Base-by-base conservation (phyloP, 2,888 invertebrate species). In the Latheticus oryzae region DNA sequence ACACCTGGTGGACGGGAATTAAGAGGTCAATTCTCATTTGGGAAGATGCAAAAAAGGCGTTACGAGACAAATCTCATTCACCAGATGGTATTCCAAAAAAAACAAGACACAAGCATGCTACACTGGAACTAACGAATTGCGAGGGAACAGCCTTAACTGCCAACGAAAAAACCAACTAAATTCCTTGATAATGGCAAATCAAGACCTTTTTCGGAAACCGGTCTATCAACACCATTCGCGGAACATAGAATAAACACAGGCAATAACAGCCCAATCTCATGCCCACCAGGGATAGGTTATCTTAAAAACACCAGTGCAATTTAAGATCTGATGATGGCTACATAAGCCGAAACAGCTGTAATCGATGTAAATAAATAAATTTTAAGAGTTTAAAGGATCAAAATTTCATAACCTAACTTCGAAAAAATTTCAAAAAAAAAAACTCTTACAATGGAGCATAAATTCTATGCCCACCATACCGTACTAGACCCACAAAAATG, bases 1-100 rank as follows among this genome's bases (percentile, higher is more conserved):
- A 40, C 16, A 45, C 28, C 7, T 63, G 60, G 62, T 64, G 60
- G 58, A 38, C 24, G 8, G 60, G 60, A 1, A 40, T 63, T 5
- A 51, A 53, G 21, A 13, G 9, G 3, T 15, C 30, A 5, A 24
- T 61, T 8, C 30, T 5, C 16, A 42, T 15, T 5, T 65, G 64
- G 60, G 15, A 45, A 2, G 17, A 16, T 2, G 35, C 35, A 5
- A 17, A 4, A 8, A 9, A 16, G 1, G n/a, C 16, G 3, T 3
- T 26, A 7, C 26, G 26, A 33, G n/a, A 15, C 33, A 7, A 12
- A 15, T 33, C 33, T 7, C 9, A 15, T 12, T 7, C 15, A 33
- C 13, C 15, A 13, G 33, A 11, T 1, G 11, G 33, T 33, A 33
- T 12, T 33, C 15, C 5, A n/a, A 33, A 33, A 12, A n/a, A 5